Conservation (phyloP, 2,797 vertebrate species). For the Vespertilio murinus region DNA sequence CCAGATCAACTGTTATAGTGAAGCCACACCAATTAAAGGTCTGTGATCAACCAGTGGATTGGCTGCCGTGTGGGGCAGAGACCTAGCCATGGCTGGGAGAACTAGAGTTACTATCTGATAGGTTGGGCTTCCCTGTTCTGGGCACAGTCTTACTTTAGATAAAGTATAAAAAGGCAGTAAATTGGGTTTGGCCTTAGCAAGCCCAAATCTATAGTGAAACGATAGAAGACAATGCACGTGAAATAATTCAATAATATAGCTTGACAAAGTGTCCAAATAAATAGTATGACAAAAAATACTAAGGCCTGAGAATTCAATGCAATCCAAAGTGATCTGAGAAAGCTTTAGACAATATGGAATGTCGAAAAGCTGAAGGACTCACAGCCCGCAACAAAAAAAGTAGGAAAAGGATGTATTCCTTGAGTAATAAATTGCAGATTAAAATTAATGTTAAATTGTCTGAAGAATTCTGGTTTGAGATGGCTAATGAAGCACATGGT, state of each 20-base stretch:
- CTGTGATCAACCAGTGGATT: neutral
- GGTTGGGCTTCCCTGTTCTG: neutral
- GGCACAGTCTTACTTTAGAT: neutral
- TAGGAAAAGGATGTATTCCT: neutral
- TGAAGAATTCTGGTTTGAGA: constrained; percentile 1
- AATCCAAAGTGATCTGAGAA: neutral
- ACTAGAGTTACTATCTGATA: neutral
- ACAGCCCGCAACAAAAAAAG: neutral
- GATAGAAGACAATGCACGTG: neutral
- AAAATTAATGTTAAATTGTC: constrained; percentile 40
- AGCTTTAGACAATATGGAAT: neutral
- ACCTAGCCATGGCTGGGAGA: neutral
- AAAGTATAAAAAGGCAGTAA: constrained; percentile 2
- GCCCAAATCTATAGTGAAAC: neutral
- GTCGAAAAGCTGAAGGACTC: neutral
- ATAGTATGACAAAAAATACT: neutral
- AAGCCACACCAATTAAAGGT: neutral
- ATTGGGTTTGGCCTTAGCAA: neutral
- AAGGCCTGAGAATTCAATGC: neutral
- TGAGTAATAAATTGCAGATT: neutral
- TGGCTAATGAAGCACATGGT: neutral
- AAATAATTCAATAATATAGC: neutral
- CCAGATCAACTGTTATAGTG: neutral
- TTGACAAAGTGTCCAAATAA: neutral
- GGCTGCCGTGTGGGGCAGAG: neutral